These are phyloP conservation scores for Pungitius pungitius DNA, from an alignment of 2,113 vertebrate species.

Conservation along the genomic window DNA sequence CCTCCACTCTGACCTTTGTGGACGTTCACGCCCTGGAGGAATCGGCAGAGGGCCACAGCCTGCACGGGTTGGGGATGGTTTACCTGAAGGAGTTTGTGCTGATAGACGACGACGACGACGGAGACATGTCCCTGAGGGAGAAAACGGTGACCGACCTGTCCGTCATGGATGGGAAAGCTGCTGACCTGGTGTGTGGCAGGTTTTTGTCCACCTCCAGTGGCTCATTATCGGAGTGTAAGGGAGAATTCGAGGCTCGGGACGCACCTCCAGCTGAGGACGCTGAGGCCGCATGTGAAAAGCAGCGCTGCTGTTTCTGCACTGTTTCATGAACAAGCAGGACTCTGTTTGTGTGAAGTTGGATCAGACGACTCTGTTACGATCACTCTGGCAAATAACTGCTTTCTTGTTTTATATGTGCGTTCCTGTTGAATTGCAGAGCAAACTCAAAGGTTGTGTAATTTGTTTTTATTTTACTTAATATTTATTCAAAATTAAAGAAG, in stretches of 20 bases:
- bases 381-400: not conserved
- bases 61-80: slow-evolving; percentile 77
- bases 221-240: slow-evolving; percentile 79
- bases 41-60: slow-evolving; percentile 86
- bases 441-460: not conserved
- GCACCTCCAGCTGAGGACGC: slow-evolving; percentile 13
- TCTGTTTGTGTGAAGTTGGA: not conserved
- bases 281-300: slow-evolving; percentile 4
- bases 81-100: slow-evolving; percentile 92
- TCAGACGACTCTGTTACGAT: not conserved
- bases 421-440: not conserved
- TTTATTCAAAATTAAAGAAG: slow-evolving; percentile 1
- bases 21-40: slow-evolving; percentile 87
- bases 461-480: not conserved
- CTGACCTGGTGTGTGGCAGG: slow-evolving; percentile 91
- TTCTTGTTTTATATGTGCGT: not conserved
- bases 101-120: slow-evolving; percentile 92
- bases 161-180: slow-evolving; percentile 88
- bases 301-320: slow-evolving; percentile 71
- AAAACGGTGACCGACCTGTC: slow-evolving; percentile 93
- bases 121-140: slow-evolving; percentile 91
- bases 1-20: slow-evolving; percentile 91
- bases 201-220: slow-evolving; percentile 87
- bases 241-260: slow-evolving; percentile 37
- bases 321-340: slow-evolving; percentile 62